Evolutionary conservation across 2,888 invertebrate species (phyloP).

Genomic region (Poecilobothrus nobilitatus): DNA sequence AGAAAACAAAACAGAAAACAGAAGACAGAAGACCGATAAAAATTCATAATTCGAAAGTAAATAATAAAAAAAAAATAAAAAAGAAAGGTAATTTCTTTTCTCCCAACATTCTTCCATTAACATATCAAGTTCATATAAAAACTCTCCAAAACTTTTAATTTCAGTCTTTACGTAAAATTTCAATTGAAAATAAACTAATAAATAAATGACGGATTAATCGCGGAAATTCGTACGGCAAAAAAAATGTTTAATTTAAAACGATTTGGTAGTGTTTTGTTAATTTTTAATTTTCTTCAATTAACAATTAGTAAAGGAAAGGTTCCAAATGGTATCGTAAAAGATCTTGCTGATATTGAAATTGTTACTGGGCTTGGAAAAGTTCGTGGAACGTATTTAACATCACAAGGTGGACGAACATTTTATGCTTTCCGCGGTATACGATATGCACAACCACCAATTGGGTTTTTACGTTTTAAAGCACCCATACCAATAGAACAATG

Average conservation of each 20-base stretch:
- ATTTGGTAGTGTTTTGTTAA: neutral
- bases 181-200: neutral
- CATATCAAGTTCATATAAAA: slow-evolving; percentile 3
- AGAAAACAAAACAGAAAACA: too few relatives aligned
- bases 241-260: neutral
- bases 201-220: neutral
- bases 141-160: neutral
- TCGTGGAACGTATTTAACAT: slow-evolving; percentile 38
- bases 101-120: neutral
- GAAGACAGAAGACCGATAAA: too few relatives aligned
- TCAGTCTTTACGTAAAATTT: neutral
- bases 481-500: slow-evolving; percentile 48
- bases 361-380: slow-evolving; percentile 40
- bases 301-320: slow-evolving; percentile 4
- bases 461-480: slow-evolving; percentile 37
- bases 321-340: slow-evolving; percentile 33
- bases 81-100: neutral
- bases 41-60: neutral
- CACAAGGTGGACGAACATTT: slow-evolving; percentile 38
- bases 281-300: neutral
- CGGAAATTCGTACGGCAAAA: too few relatives aligned
- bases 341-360: slow-evolving; percentile 37
- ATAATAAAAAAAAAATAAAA: neutral
- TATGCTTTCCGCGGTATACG: slow-evolving; percentile 42
- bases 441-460: slow-evolving; percentile 40